These are phyloP conservation scores for Diarsia mendica DNA, from an alignment of 2,888 invertebrate species.

Conservation along the genomic window DNA sequence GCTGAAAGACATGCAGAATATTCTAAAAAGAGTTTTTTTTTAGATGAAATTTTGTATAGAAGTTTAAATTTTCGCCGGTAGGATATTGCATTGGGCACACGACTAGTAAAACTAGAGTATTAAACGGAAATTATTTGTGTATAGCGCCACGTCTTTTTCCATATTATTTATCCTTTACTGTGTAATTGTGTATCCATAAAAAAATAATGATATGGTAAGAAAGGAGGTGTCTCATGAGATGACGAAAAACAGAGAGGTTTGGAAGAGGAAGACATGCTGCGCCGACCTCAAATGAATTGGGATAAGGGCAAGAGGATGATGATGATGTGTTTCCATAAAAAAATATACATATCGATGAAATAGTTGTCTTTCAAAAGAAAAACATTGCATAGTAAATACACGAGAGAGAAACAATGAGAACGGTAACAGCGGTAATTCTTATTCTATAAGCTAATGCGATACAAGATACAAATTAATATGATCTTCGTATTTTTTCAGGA, in stretches of 20 bases:
- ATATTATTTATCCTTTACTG: neutral
- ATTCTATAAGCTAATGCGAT: neutral
- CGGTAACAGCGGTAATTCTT: neutral
- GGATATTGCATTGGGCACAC: too few relatives aligned
- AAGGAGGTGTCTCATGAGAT: too few relatives aligned
- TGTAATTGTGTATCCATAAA: neutral
- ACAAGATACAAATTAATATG: neutral
- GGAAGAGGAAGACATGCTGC: too few relatives aligned
- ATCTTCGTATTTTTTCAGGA: conserved; percentile 56
- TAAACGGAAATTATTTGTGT: neutral
- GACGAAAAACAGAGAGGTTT: too few relatives aligned
- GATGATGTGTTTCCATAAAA: neutral
- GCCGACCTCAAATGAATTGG: neutral
- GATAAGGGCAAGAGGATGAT: too few relatives aligned
- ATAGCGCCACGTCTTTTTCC: neutral
- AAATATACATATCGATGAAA: neutral
- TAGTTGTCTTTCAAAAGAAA: neutral
- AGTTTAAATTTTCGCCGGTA: neutral
- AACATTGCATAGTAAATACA: neutral
- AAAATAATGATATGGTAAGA: too few relatives aligned
- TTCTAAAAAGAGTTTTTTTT: neutral
- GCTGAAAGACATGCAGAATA: neutral
- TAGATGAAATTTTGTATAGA: too few relatives aligned
- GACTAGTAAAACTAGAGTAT: neutral
- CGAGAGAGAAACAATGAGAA: neutral